Percentiles rank a stretch among this genome's conserved stretches.
phyloP scores from a whole-genome alignment of 2,888 invertebrate genomes.

The Catonia carolina region DNA sequence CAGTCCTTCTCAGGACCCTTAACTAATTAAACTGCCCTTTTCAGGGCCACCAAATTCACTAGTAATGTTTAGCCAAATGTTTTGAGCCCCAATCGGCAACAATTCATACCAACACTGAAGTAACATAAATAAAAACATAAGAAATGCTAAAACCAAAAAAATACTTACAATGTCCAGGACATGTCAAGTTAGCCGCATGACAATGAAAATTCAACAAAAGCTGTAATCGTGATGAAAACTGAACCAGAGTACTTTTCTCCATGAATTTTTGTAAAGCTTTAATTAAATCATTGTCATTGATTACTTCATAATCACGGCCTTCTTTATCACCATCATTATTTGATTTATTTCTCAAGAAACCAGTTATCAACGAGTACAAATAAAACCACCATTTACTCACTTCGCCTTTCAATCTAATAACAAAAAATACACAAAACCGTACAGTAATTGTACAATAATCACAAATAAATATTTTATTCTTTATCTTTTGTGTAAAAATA shows the following conservation, averaged over 20 bases:
- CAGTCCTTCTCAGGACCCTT: no score
- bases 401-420: conserved; percentile 54
- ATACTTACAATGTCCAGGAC: conserved; percentile 20
- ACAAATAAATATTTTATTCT: no score
- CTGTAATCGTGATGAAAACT: conserved; percentile 70
- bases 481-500: no score
- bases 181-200: conserved; percentile 58
- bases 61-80: no score
- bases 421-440: conserved; percentile 22
- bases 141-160: no score
- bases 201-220: conserved; percentile 76
- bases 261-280: conserved; percentile 71
- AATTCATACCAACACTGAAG: no score
- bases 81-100: no score
- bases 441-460: no score
- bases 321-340: conserved; percentile 33
- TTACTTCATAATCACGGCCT: conserved; percentile 28
- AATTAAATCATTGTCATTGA: conserved; percentile 44
- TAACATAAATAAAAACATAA: no score
- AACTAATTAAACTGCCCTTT: no score
- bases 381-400: conserved; percentile 88
- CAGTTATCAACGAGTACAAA: conserved; percentile 64
- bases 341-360: conserved; percentile 46
- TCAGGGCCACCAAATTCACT: no score
- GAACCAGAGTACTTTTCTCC: conserved; percentile 73